These are phyloP conservation scores for Propithecus deckenii DNA, from an alignment of 2,797 vertebrate genomes.

Conservation along the genomic window DNA sequence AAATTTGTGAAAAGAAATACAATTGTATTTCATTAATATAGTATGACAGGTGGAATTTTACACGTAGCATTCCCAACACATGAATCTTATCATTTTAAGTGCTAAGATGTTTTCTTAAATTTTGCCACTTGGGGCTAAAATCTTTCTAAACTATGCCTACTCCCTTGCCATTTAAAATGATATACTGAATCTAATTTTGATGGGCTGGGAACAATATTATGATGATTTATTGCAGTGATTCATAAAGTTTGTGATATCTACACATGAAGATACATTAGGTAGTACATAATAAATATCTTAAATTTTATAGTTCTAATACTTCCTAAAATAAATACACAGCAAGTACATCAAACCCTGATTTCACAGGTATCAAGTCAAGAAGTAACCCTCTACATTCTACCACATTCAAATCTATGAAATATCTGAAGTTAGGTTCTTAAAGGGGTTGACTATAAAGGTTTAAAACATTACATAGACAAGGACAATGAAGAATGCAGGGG, in stretches of 20 bases:
- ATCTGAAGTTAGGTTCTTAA: background rate
- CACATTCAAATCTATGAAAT: background rate
- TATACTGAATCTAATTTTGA: background rate
- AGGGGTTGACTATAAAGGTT: background rate
- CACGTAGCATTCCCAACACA: background rate
- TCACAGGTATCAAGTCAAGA: slow-evolving; percentile 19
- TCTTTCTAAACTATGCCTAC: background rate
- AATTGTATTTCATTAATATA: background rate
- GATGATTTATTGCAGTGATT: background rate
- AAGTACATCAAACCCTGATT: background rate
- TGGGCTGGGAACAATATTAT: background rate
- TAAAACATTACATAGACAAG: slow-evolving; percentile 29
- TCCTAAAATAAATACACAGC: slow-evolving; percentile 29
- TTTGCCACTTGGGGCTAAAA: background rate
- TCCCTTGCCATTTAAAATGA: slow-evolving; percentile 26
- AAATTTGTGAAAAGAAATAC: slow-evolving; percentile 31
- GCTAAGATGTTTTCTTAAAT: background rate
- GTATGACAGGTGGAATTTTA: background rate
- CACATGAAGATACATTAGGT: background rate
- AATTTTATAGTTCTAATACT: background rate
- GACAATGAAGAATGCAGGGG: background rate
- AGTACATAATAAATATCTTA: background rate
- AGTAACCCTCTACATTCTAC: background rate
- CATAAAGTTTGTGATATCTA: background rate
- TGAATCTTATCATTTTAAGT: background rate